Base-by-base conservation (phyloP, 2,888 invertebrate species). In the Drosophila quinaria region DNA sequence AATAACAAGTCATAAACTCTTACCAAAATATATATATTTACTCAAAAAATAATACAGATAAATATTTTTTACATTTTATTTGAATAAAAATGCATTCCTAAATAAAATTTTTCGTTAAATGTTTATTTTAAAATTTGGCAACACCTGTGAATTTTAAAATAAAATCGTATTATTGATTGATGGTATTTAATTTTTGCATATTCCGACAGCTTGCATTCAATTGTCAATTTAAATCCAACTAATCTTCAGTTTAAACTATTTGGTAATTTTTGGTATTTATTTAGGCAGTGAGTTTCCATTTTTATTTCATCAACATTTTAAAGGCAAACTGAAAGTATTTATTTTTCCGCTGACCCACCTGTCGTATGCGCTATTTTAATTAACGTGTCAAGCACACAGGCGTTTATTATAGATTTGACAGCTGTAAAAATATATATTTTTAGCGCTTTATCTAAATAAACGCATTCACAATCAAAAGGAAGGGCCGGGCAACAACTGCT, bases 281-380 rank as follows among this genome's bases (percentile, higher is more conserved):
- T 19, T 22, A 22, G 35, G 22, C 25, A 25, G 11, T 15, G 9
- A 50, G 22, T 35, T 35, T 13, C 2, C 2, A 2, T 22, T n/a
- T 44, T 44, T 25, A n/a, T 44, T 44, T 44, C 22, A 22, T 9
- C 4, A 8, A 8, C 19, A 8, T 13, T 9, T 29, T 13, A 5
- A 25, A 29, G 29, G 33, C 10, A 19, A 29, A 31, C 56, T 39
- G 54, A 33, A 52, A 15, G 25, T 49, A 52, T 46, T 71, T 42
- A 50, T 61, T 67, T 31, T 55, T 10, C 4, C 19, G 31, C 49
- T 31, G 9, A 9, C 9, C n/a, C 41, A 75, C 73, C 50, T 76
- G 62, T 35, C 70, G 70, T 49, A 52, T 60, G 54, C 62, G 44
- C 31, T 64, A 66, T 73, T 77, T 80, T 65, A 77, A 70, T 86